phyloP scores from a whole-genome alignment of 2,888 invertebrate genomes.

The Melanostoma mellinum region DNA sequence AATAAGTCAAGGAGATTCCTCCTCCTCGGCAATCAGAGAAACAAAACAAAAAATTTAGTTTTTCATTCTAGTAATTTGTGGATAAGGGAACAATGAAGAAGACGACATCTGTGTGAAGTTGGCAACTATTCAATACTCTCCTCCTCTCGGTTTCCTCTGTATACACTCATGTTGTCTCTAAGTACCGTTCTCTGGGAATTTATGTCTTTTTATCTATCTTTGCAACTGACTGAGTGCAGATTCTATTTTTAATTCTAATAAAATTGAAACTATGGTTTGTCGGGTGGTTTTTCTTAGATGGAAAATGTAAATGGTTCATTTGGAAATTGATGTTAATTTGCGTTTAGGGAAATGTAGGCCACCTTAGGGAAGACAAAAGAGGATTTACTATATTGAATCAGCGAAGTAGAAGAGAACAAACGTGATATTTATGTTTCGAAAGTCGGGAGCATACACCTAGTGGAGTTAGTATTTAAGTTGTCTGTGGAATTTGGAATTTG shows the following conservation, averaged over 20 bases:
- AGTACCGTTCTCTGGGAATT: conserved; percentile 15
- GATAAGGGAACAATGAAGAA: neutral
- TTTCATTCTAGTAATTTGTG: conserved; percentile 8
- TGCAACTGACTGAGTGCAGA: conserved; percentile 43
- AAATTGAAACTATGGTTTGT: conserved; percentile 7
- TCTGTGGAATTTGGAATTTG: conserved; percentile 17
- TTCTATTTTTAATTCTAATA: conserved; percentile 56
- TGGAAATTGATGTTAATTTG: too few species aligned
- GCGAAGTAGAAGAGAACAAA: neutral
- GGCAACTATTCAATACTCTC: conserved; percentile 55
- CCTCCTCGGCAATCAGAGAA: neutral
- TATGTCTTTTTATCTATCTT: conserved; percentile 39
- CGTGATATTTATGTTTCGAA: neutral
- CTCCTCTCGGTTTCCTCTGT: neutral
- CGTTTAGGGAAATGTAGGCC: neutral
- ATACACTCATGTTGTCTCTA: conserved; percentile 10
- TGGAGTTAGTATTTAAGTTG: neutral
- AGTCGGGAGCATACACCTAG: neutral
- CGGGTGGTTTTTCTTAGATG: too few species aligned
- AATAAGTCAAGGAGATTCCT: neutral
- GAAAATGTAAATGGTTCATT: too few species aligned
- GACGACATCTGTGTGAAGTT: conserved; percentile 27
- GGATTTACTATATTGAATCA: neutral
- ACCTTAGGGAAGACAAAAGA: neutral
- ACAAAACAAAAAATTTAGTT: neutral